Evolutionary conservation across 1,140 invertebrate species (phyloP).

Genomic region (Ceratina calcarata): DNA sequence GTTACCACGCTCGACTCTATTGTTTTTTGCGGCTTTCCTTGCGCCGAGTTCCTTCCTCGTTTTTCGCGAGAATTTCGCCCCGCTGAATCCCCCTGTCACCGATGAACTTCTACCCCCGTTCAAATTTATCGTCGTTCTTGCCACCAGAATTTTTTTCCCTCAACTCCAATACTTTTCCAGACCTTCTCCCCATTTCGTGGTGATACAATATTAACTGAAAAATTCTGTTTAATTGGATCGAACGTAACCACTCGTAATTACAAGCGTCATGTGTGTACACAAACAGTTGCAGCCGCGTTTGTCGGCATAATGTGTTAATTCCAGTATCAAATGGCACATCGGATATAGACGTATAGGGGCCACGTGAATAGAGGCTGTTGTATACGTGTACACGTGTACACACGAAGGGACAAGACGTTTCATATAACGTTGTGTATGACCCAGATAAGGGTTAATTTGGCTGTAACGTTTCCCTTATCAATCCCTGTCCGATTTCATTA

Average conservation of each 20-base stretch:
- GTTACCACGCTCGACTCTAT: background rate
- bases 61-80: background rate
- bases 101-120: background rate
- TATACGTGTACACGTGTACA: background rate
- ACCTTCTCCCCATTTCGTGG: too few relatives aligned
- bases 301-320: slow-evolving; percentile 32
- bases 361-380: slow-evolving; percentile 11
- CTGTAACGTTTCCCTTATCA: background rate
- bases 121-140: background rate
- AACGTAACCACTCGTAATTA: slow-evolving; percentile 1
- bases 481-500: background rate
- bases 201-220: too few relatives aligned
- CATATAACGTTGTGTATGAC: background rate
- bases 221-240: too few relatives aligned
- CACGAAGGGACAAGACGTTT: slow-evolving; percentile 19
- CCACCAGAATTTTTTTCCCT: background rate
- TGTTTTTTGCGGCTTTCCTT: background rate
- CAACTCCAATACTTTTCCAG: background rate
- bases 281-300: slow-evolving; percentile 19
- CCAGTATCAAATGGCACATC: slow-evolving; percentile 24
- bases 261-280: background rate
- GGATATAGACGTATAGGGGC: slow-evolving; percentile 18
- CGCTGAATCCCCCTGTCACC: background rate
- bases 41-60: slow-evolving; percentile 1
- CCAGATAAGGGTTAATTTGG: slow-evolving; percentile 46